Evolutionary conservation across 2,888 invertebrate genomes (phyloP).

Genomic region (Temnothorax rugatulus): DNA sequence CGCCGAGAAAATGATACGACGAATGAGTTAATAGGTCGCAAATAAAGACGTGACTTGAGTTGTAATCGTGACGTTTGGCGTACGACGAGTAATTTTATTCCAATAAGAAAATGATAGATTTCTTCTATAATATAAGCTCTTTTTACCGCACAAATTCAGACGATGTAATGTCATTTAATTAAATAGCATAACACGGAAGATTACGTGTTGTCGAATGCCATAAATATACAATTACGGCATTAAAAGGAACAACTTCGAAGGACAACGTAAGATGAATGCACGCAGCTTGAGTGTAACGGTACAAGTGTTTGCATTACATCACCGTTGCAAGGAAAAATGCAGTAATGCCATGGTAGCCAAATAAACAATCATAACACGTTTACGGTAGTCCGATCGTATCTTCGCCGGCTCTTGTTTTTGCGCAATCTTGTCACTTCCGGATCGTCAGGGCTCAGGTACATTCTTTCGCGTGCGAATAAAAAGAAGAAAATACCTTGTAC

Average conservation of each 20-base stretch:
- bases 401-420: slow-evolving; percentile 53
- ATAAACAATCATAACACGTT: slow-evolving; percentile 54
- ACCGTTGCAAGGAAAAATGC: slow-evolving; percentile 35
- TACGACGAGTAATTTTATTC: slow-evolving; percentile 21
- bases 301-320: slow-evolving; percentile 33
- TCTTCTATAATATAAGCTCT: not conserved
- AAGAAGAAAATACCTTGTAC: slow-evolving; percentile 44
- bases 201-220: not conserved
- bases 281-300: not conserved
- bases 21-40: slow-evolving; percentile 31
- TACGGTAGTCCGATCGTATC: slow-evolving; percentile 51
- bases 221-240: not conserved
- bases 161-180: not conserved
- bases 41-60: slow-evolving; percentile 26
- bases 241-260: not conserved
- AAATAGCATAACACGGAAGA: not conserved
- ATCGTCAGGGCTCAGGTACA: slow-evolving; percentile 57
- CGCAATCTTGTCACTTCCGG: slow-evolving; percentile 66
- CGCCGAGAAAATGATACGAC: slow-evolving; percentile 25
- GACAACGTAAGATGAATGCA: not conserved
- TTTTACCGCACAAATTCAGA: not conserved
- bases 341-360: slow-evolving; percentile 39
- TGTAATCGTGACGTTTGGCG: slow-evolving; percentile 16
- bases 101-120: slow-evolving; percentile 9
- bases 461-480: slow-evolving; percentile 40